Conservation (phyloP, 2,888 invertebrate genomes). For the Diarsia dahlii region DNA sequence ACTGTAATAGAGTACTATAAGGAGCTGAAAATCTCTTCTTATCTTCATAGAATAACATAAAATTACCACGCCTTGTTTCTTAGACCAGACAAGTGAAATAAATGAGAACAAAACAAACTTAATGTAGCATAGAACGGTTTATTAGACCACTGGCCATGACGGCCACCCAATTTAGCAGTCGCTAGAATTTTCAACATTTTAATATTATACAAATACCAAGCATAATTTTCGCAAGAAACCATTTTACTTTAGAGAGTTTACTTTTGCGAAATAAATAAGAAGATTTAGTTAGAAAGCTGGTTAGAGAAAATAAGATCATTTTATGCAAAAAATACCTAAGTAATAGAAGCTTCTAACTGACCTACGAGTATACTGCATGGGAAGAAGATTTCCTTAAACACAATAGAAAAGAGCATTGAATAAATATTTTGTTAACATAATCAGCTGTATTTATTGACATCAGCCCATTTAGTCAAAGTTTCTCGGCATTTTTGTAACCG, state of each 20-base stretch:
- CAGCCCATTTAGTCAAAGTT: neutral
- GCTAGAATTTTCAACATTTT: conserved; percentile 38
- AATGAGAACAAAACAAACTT: conserved; percentile 19
- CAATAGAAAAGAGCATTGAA: neutral
- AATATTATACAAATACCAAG: conserved; percentile 51
- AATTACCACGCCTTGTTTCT: conserved; percentile 10
- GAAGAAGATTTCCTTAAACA: neutral
- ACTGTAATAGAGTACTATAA: neutral
- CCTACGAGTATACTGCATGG: too few relatives aligned
- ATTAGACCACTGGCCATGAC: conserved; percentile 70
- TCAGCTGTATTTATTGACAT: too few relatives aligned
- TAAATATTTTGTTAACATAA: neutral
- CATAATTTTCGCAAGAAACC: conserved; percentile 50
- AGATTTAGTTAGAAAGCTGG: conserved; percentile 53
- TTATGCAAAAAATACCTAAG: conserved; percentile 27
- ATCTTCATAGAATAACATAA: neutral
- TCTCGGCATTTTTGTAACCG: neutral
- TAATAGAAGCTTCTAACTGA: neutral
- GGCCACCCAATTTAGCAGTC: conserved; percentile 51
- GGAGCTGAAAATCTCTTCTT: neutral
- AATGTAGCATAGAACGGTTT: conserved; percentile 52
- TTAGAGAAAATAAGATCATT: conserved; percentile 40
- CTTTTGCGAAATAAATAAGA: conserved; percentile 36
- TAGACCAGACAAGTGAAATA: conserved; percentile 24
- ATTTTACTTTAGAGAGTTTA: conserved; percentile 55